Evolutionary conservation across 2,797 vertebrate genomes (phyloP), one percentile per base, ranked within the genome.

Genomic region (Hirundo rustica): DNA sequence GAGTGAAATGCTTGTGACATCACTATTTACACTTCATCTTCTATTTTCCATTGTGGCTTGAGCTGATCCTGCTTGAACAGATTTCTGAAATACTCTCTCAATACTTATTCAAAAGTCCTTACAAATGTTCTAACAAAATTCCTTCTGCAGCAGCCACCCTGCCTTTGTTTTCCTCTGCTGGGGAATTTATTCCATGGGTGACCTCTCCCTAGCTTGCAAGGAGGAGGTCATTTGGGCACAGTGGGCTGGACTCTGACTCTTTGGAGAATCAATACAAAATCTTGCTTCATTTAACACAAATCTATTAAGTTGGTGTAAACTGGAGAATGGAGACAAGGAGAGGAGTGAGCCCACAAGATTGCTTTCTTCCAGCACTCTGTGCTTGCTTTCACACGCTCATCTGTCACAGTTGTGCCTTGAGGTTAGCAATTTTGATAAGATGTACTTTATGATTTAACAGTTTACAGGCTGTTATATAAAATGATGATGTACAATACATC

Each of bases 211-310:
- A 6, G 62, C 57, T 89, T 92, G 67, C 70, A 93, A 81, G 38
- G 40, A 66, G 84, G 57, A 76, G 95, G 95, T 91, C 88, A 44
- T 85, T 94, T 82, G 72, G 92, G 60, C 73, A 86, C 85, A 57
- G 40, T 90, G 73, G 48, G 51, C 87, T 85, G 75, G 50, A 27
- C 70, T 79, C 42, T 2, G 8, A 30, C 44, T 76, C 45, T 91
- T 94, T 47, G 76, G 79, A 88, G 91, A 89, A 88, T 75, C 73
- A 85, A 16, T 95, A 30, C 47, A 53, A 53, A 75, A 70, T 76
- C 88, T 86, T 92, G 94, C 94, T 94, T 96, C 95, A 94, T 97
- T 97, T 89, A 94, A 92, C 92, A 93, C 2, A 1, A 70, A 85
- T 81, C 91, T 79, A 10, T 75, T 75, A 62, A 76, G 58, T 55